Evolutionary conservation across 2,113 vertebrate genomes (phyloP).

Genomic region (Megaptera novaeangliae): DNA sequence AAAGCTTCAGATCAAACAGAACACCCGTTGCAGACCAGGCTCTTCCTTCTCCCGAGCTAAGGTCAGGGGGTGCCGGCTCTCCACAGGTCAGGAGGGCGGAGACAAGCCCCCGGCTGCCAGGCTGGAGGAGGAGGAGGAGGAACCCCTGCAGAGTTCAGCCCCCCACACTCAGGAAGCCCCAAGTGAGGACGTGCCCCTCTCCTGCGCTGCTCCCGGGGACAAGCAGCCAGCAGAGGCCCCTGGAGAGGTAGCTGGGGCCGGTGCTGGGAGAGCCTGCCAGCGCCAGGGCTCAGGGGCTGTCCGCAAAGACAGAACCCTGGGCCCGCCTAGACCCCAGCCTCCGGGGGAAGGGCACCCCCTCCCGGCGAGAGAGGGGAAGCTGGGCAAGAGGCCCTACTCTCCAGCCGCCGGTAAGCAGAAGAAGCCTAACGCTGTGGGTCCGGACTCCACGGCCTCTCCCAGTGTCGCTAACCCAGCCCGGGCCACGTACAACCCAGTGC

Average conservation of each 20-base stretch:
- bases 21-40: not conserved
- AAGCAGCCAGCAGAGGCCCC: not conserved
- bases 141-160: accelerated
- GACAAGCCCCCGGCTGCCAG: not conserved
- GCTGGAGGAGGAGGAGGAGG: not conserved
- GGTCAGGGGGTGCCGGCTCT: not conserved
- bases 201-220: not conserved
- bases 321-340: not conserved
- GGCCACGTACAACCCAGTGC: conserved; percentile 73
- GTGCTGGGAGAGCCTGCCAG: accelerated
- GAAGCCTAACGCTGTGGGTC: accelerated
- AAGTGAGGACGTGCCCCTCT: not conserved
- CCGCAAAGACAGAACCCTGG: not conserved
- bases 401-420: not conserved
- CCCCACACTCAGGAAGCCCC: not conserved
- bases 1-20: not conserved
- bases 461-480: conserved; percentile 57
- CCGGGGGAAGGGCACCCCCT: not conserved
- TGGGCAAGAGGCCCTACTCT: not conserved
- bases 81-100: conserved; percentile 21
- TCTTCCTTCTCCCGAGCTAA: not conserved
- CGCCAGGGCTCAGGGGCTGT: not conserved
- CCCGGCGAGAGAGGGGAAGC: not conserved
- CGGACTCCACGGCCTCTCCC: accelerated
- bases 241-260: accelerated